Percentiles rank a stretch among this genome's conserved stretches.
Conservation (phyloP, 1,140 invertebrate species). For the Drosophila kikkawai region DNA sequence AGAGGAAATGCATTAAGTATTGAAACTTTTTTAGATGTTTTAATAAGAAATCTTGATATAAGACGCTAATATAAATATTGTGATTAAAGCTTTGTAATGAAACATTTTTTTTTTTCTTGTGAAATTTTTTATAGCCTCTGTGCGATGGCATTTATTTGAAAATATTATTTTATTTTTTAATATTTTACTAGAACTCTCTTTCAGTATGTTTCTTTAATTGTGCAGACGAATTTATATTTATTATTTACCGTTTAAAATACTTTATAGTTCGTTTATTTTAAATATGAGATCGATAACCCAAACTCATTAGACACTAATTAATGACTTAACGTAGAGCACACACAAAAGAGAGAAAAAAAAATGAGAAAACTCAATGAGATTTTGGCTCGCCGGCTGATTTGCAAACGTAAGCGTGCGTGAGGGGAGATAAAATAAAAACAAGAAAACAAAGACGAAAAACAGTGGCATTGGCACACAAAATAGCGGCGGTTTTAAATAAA, state of each 20-base stretch:
- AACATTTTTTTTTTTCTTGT: too few relatives aligned
- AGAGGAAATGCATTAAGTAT: too few relatives aligned
- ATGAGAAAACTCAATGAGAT: conserved; percentile 9
- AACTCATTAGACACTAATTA: not conserved
- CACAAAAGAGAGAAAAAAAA: not conserved
- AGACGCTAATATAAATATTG: too few relatives aligned
- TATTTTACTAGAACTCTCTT: too few relatives aligned
- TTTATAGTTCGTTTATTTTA: not conserved
- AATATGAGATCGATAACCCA: not conserved
- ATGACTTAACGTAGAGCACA: not conserved
- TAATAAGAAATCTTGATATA: too few relatives aligned
- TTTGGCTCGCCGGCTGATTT: conserved; percentile 40
- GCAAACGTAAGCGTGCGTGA: conserved; percentile 38
- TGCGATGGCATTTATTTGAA: too few relatives aligned
- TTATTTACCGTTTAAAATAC: too few relatives aligned
- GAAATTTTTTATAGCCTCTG: too few relatives aligned
- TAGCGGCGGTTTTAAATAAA: conserved; percentile 46
- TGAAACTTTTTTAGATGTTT: too few relatives aligned
- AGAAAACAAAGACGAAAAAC: conserved; percentile 40
- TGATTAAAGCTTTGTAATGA: too few relatives aligned
- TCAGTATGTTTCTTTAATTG: too few relatives aligned
- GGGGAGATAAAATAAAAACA: conserved; percentile 40
- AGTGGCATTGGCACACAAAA: conserved; percentile 36
- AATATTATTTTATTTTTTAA: too few relatives aligned
- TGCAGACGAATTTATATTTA: not conserved